Percentiles rank a stretch among this genome's conserved stretches.
These are phyloP conservation scores for Aporophyla nigra DNA, from an alignment of 2,888 invertebrate species.

Conservation along the genomic window DNA sequence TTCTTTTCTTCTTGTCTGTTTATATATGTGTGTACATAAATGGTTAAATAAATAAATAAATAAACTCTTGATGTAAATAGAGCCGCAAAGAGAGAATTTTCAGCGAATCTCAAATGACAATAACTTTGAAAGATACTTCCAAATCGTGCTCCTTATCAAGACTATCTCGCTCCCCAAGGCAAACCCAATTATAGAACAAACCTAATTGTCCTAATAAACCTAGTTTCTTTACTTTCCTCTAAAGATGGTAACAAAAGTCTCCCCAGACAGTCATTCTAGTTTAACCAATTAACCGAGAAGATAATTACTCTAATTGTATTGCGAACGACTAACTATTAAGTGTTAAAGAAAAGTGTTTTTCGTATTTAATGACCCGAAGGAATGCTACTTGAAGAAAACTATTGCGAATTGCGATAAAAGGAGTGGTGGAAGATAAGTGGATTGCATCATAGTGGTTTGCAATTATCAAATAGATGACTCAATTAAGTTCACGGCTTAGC, in stretches of 20 bases:
- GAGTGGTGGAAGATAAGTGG: neutral
- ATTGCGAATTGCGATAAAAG: neutral
- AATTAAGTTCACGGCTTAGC: neutral
- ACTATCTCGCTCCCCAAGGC: neutral
- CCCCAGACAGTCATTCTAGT: conserved; percentile 10
- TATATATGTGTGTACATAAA: too few species aligned
- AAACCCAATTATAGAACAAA: neutral
- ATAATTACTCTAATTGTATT: conserved; percentile 38
- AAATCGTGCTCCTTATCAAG: neutral
- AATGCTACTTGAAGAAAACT: conserved; percentile 3
- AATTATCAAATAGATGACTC: conserved; percentile 2
- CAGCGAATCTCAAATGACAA: neutral
- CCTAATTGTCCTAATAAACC: conserved; percentile 7
- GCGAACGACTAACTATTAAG: conserved; percentile 14
- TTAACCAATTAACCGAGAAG: conserved; percentile 24
- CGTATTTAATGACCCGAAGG: conserved; percentile 18
- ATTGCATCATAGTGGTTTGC: neutral
- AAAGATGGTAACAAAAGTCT: conserved; percentile 10
- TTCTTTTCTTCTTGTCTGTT: too few species aligned
- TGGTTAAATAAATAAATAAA: too few species aligned
- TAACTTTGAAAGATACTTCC: conserved; percentile 8
- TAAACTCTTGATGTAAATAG: neutral
- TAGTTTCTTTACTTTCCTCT: conserved; percentile 27
- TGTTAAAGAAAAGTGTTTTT: conserved; percentile 28
- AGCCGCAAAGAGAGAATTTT: neutral